Evolutionary conservation across 2,113 vertebrate species (phyloP).

Genomic region (Phainopepla nitens): DNA sequence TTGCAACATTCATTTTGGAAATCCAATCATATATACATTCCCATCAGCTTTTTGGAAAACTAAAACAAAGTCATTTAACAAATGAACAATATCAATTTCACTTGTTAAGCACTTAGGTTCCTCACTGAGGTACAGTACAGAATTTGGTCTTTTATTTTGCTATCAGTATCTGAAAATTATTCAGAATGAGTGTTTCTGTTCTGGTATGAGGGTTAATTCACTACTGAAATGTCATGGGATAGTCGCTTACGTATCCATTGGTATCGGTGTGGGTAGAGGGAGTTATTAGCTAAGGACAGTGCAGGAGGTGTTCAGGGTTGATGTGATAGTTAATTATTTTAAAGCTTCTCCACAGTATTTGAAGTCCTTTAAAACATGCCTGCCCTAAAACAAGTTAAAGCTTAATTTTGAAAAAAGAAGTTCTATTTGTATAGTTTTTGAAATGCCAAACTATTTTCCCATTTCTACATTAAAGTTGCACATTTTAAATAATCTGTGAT

Average conservation of each 20-base stretch:
- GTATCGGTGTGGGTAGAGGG: neutral
- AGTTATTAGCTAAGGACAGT: neutral
- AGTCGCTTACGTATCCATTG: neutral
- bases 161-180: neutral
- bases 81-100: neutral
- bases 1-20: neutral
- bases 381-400: neutral
- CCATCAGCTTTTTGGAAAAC: neutral
- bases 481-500: neutral
- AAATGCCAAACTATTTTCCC: neutral
- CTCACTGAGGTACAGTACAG: neutral
- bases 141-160: neutral
- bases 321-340: neutral
- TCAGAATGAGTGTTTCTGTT: neutral
- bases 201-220: neutral
- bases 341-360: neutral
- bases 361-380: neutral
- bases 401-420: neutral
- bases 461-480: neutral
- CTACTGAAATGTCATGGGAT: neutral
- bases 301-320: neutral
- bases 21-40: neutral
- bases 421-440: neutral
- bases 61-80: neutral
- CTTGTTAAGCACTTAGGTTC: neutral